Evolutionary conservation across 2,113 vertebrate species (phyloP).

Genomic region (Uropsilus gracilis): DNA sequence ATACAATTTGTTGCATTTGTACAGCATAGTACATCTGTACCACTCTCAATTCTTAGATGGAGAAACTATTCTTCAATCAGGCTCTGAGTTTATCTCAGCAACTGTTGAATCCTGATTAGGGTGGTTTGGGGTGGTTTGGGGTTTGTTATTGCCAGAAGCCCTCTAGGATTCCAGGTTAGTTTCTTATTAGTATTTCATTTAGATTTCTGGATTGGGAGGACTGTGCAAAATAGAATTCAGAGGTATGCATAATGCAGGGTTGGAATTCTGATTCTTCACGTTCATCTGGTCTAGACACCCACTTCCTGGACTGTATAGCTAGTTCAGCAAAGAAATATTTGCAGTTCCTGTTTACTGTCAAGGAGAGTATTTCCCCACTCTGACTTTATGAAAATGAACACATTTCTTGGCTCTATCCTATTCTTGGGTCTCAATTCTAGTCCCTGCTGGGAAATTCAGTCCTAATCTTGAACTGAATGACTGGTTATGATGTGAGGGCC

Average conservation of each 20-base stretch:
- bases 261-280: neutral
- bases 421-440: neutral
- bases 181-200: slow-evolving; percentile 14
- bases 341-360: neutral
- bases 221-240: neutral
- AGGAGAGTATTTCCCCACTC: neutral
- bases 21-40: neutral
- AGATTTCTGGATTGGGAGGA: neutral
- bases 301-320: neutral
- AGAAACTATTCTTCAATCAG: neutral
- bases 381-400: neutral
- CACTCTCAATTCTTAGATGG: neutral
- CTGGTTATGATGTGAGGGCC: neutral
- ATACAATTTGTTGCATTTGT: neutral
- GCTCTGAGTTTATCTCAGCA: neutral
- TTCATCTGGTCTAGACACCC: neutral
- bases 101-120: neutral
- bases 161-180: neutral
- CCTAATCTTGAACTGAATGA: neutral
- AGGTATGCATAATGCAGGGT: neutral
- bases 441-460: neutral
- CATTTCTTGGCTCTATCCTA: neutral
- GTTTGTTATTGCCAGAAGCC: neutral
- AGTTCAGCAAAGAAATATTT: neutral
- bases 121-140: neutral